Evolutionary conservation across 2,113 vertebrate species (phyloP).

Genomic region (Cephalophus harveyi): DNA sequence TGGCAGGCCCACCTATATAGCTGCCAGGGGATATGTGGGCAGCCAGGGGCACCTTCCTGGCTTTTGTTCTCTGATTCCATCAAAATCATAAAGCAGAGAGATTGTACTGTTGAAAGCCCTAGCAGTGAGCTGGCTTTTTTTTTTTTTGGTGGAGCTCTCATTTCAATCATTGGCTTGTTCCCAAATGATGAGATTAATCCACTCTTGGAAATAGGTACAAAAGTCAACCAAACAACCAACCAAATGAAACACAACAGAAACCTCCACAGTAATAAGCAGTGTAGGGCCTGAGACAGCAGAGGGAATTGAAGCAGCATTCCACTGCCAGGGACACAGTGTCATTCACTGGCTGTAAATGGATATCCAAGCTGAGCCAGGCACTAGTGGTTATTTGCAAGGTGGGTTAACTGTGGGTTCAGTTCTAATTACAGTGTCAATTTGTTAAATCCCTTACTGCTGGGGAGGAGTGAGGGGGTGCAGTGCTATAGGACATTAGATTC

Average conservation of each 20-base stretch:
- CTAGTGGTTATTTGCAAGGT: not conserved
- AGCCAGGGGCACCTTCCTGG: not conserved
- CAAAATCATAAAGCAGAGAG: not conserved
- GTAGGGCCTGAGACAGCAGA: not conserved
- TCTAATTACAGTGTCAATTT: conserved; percentile 23
- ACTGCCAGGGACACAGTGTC: not conserved
- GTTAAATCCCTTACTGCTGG: not conserved
- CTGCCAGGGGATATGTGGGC: not conserved
- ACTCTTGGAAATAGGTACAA: conserved; percentile 8
- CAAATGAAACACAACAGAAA: not conserved
- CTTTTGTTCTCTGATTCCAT: not conserved
- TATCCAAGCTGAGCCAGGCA: not conserved
- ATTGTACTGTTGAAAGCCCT: not conserved
- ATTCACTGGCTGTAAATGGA: not conserved
- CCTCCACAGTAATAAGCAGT: not conserved
- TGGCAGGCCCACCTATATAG: not conserved
- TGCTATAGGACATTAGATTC: not conserved
- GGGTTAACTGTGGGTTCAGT: not conserved
- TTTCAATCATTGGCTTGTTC: not conserved
- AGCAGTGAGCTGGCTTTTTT: conserved; percentile 2
- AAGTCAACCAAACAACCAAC: conserved; percentile 4
- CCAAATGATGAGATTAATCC: not conserved
- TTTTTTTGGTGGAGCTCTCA: not conserved
- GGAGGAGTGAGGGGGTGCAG: not conserved
- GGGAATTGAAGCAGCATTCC: not conserved